Percentiles rank a stretch among this genome's conserved stretches.
Conservation (phyloP, 2,797 vertebrate species). For the Artibeus lituratus region DNA sequence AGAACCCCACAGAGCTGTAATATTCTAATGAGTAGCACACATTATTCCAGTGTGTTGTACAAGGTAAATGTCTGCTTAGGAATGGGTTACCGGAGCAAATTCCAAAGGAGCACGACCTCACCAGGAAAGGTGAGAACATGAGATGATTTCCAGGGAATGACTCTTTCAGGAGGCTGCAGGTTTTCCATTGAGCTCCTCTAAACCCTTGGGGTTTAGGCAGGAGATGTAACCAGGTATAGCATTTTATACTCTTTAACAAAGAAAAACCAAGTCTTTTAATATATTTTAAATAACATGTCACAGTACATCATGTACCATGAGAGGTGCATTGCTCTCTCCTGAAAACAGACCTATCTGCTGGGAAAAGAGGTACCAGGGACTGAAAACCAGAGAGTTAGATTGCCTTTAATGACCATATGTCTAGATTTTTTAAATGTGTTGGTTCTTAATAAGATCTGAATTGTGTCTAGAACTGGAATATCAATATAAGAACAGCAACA, state of each 20-base stretch:
- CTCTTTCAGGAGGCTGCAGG: background rate
- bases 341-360: conserved; percentile 23
- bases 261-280: conserved; percentile 45
- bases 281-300: conserved; percentile 56
- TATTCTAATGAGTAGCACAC: background rate
- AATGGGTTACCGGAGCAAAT: background rate
- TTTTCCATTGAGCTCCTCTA: background rate
- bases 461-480: background rate
- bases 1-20: background rate
- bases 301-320: conserved; percentile 8
- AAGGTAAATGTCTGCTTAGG: background rate
- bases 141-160: background rate
- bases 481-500: background rate
- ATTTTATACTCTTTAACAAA: conserved; percentile 41
- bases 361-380: conserved; percentile 16
- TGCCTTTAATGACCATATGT: conserved; percentile 42
- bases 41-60: background rate
- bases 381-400: conserved; percentile 50
- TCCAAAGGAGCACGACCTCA: background rate
- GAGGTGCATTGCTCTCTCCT: background rate
- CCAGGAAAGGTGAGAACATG: background rate
- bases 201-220: background rate
- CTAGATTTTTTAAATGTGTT: background rate
- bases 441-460: background rate
- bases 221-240: conserved; percentile 34